Evolutionary conservation across 2,113 vertebrate species (phyloP).

Genomic region (Natator depressus): DNA sequence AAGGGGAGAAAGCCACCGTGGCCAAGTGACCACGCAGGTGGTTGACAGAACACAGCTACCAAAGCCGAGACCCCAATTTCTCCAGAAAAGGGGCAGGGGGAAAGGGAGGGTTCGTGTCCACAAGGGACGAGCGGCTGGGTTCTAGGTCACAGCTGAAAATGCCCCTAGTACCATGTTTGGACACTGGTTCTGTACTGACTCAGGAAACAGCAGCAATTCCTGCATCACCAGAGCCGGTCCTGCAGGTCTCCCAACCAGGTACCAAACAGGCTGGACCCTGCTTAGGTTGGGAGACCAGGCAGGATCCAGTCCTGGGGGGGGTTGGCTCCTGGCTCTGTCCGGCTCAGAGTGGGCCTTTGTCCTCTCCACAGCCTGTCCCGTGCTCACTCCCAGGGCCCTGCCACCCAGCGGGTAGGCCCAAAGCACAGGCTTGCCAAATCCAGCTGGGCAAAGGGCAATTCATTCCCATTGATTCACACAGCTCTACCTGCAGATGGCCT

Average conservation of each 20-base stretch:
- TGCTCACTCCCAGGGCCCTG: background rate
- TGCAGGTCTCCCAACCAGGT: too few relatives aligned
- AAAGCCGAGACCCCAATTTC: background rate
- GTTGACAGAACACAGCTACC: background rate
- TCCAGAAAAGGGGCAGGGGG: background rate
- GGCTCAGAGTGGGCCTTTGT: background rate
- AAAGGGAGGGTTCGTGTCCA: too few relatives aligned
- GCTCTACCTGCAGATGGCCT: background rate
- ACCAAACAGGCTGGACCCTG: background rate
- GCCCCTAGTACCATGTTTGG: too few relatives aligned
- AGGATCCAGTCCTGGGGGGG: background rate
- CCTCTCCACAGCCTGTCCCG: background rate
- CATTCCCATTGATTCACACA: background rate
- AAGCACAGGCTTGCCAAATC: background rate
- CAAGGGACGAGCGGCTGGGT: too few relatives aligned
- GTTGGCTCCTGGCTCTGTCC: background rate
- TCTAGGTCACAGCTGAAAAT: too few relatives aligned
- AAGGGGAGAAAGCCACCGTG: background rate
- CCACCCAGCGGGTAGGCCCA: background rate
- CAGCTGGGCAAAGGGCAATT: background rate
- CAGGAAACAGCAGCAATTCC: too few relatives aligned
- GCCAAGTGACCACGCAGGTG: background rate
- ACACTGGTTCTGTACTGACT: too few relatives aligned
- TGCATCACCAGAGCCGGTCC: too few relatives aligned
- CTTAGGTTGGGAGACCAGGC: background rate